These are phyloP conservation scores for Neelides folsomi DNA, from an alignment of 2,888 invertebrate species.

Conservation along the genomic window DNA sequence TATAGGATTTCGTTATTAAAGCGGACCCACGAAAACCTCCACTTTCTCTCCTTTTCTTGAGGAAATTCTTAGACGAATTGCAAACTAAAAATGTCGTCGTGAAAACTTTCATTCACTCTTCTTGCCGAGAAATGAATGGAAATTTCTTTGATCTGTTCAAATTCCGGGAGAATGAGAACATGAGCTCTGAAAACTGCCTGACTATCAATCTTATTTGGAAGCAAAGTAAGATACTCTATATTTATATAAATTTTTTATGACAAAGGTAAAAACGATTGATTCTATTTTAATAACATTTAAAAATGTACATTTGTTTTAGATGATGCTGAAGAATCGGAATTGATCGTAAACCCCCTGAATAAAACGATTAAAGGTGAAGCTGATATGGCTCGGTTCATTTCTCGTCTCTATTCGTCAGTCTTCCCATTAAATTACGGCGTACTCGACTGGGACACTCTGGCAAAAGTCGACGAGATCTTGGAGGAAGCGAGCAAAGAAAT, in stretches of 20 bases:
- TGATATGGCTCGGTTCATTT: constrained; percentile 15
- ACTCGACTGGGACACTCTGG: constrained; percentile 9
- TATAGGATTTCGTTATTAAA: constrained; percentile 18
- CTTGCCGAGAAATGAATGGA: not conserved
- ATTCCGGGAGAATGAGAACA: not conserved
- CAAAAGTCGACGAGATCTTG: constrained; percentile 11
- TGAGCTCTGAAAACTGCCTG: not conserved
- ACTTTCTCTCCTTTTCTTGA: constrained; percentile 15
- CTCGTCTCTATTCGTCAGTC: constrained; percentile 10
- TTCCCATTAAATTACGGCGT: constrained; percentile 12
- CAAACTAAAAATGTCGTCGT: constrained; percentile 7
- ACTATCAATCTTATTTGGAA: constrained; percentile 15
- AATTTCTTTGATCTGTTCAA: constrained; percentile 4
- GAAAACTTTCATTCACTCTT: constrained; percentile 11
- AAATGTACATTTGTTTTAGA: too few relatives aligned
- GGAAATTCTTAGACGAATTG: constrained; percentile 9
- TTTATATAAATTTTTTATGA: too few relatives aligned
- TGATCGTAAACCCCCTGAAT: constrained; percentile 10
- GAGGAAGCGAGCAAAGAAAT: constrained; percentile 3
- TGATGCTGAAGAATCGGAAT: constrained; percentile 7
- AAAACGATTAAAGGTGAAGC: constrained; percentile 15
- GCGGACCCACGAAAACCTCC: constrained; percentile 16
- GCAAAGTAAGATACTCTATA: constrained; percentile 8
- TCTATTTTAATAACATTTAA: too few relatives aligned
- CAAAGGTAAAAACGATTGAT: too few relatives aligned